Percentiles rank a stretch among this genome's conserved stretches.
These are phyloP conservation scores for Lipotes vexillifer DNA, from an alignment of 2,113 vertebrate species.

Conservation along the genomic window DNA sequence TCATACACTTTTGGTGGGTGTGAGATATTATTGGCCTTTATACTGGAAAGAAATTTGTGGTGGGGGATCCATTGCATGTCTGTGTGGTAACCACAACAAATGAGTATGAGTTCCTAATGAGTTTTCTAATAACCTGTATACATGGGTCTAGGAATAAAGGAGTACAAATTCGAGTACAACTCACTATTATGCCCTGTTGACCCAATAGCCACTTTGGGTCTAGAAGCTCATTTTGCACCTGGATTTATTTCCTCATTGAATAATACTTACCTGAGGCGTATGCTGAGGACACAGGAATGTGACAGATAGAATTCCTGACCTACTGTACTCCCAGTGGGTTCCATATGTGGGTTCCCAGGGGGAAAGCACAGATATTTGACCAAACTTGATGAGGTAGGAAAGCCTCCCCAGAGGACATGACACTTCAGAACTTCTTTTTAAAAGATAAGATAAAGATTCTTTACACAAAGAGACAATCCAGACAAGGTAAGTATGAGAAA, in stretches of 20 bases:
- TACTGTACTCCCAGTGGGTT: not conserved
- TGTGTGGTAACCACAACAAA: not conserved
- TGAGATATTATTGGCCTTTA: not conserved
- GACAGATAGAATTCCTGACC: not conserved
- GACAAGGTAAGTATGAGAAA: not conserved
- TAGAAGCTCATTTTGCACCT: not conserved
- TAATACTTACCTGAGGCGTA: not conserved
- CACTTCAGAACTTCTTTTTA: not conserved
- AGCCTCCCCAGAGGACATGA: not conserved
- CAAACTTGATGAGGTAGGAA: not conserved
- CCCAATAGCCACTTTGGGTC: not conserved
- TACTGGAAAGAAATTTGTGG: not conserved
- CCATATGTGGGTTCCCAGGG: not conserved
- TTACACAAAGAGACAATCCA: not conserved
- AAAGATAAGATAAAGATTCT: not conserved
- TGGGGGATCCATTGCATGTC: not conserved
- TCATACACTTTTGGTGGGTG: not conserved
- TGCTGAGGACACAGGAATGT: not conserved
- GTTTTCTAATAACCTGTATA: no score
- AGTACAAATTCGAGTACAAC: no score
- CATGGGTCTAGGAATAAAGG: no score
- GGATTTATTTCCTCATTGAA: not conserved
- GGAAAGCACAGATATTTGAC: not conserved
- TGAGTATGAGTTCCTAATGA: no score
- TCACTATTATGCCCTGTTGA: no score